phyloP scores from a whole-genome alignment of 2,797 vertebrate species.

The Peromyscus attwateri region DNA sequence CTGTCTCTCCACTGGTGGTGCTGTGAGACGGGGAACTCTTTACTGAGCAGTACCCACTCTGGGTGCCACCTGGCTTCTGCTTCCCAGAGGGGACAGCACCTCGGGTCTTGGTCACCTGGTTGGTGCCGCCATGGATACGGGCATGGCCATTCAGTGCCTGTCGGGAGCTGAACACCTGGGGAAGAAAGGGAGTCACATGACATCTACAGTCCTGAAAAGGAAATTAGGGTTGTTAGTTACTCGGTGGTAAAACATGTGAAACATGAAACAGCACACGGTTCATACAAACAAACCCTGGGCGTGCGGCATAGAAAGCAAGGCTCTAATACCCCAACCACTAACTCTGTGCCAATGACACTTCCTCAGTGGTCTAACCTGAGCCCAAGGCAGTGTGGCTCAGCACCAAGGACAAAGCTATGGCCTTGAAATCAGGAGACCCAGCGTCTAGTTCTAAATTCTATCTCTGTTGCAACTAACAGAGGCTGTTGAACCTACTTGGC shows the following conservation, averaged over 20 bases:
- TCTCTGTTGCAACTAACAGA: neutral
- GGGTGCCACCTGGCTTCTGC: conserved; percentile 86
- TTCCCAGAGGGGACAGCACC: conserved; percentile 83
- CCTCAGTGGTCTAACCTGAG: neutral
- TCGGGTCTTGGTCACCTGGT: conserved; percentile 87
- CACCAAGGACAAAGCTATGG: neutral
- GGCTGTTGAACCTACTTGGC: neutral
- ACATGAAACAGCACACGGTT: conserved; percentile 42
- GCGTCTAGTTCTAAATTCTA: neutral
- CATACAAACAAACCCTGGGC: conserved; percentile 8
- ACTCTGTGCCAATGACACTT: neutral
- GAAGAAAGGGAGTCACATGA: conserved; percentile 77
- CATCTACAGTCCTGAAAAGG: conserved; percentile 85
- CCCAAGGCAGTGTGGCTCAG: neutral
- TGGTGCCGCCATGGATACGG: conserved; percentile 90
- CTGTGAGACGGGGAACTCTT: conserved; percentile 93
- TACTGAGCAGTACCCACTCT: conserved; percentile 90
- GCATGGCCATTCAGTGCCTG: conserved; percentile 91
- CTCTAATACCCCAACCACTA: neutral
- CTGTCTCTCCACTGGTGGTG: conserved; percentile 92
- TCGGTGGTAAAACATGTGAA: conserved; percentile 26
- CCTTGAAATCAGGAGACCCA: neutral
- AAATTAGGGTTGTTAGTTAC: conserved; percentile 82
- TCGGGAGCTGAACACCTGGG: conserved; percentile 89
- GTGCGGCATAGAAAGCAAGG: neutral